Conservation (phyloP, 2,113 vertebrate genomes). For the Garra rufa region DNA sequence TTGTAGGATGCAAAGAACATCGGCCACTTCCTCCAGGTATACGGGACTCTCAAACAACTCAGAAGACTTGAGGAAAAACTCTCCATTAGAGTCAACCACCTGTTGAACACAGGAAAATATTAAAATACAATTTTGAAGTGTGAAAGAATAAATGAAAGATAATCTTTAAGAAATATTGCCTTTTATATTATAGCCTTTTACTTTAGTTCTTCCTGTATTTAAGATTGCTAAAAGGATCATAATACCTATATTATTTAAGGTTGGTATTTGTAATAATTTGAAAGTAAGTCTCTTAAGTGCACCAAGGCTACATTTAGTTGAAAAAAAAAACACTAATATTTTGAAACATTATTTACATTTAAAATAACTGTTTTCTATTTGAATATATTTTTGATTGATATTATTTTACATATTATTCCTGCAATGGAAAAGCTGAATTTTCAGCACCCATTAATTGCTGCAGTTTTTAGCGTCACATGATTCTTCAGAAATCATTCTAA, state of each 20-base stretch:
- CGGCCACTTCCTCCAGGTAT: constrained; percentile 96
- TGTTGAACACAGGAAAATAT: constrained; percentile 62
- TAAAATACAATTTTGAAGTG: neutral
- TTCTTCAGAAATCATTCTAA: neutral
- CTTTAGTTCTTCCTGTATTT: neutral
- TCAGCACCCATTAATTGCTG: neutral
- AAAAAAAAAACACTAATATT: neutral
- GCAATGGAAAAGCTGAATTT: neutral
- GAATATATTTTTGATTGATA: neutral
- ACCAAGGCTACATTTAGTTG: neutral
- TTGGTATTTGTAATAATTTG: neutral
- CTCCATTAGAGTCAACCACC: constrained; percentile 90
- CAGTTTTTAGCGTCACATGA: neutral
- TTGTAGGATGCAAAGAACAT: constrained; percentile 98
- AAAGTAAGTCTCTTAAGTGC: neutral
- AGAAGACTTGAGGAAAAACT: constrained; percentile 95
- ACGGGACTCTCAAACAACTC: constrained; percentile 97
- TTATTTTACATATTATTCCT: neutral
- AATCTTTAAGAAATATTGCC: neutral
- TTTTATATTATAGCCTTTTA: too few species aligned
- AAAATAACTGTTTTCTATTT: neutral
- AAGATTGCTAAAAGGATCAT: neutral
- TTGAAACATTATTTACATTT: neutral
- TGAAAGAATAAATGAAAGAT: neutral
- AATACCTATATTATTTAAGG: neutral